Conservation (phyloP, 2,888 invertebrate genomes). For the Apodemia mormo region DNA sequence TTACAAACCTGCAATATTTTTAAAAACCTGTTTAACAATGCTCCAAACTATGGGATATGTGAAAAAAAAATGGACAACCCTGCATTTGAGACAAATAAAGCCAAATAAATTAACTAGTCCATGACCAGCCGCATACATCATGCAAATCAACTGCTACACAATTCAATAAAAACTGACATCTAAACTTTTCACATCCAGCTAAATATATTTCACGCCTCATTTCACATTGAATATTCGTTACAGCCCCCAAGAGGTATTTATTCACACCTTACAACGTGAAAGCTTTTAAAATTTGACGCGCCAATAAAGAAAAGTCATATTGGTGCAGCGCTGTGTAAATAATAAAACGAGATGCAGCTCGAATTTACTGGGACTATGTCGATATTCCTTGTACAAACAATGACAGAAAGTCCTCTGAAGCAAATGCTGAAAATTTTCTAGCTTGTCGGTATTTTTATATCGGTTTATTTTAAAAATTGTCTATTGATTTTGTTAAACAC, state of each 20-base stretch:
- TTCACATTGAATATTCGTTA: constrained; percentile 7
- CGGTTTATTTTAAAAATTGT: not conserved
- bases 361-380: constrained; percentile 2
- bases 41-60: no score
- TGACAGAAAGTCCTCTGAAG: not conserved
- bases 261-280: not conserved
- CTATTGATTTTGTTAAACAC: no score
- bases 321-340: constrained; percentile 18
- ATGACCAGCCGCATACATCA: no score
- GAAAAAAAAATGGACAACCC: no score
- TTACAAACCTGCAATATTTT: no score
- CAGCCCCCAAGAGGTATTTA: not conserved
- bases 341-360: constrained; percentile 21
- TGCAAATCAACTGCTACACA: no score
- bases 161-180: not conserved
- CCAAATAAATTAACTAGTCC: no score
- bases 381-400: constrained; percentile 15
- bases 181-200: constrained; percentile 3
- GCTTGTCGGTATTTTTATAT: constrained; percentile 2
- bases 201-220: not conserved
- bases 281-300: constrained; percentile 1
- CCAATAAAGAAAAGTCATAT: constrained; percentile 12
- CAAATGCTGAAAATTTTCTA: not conserved
- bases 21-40: no score
- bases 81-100: no score